Evolutionary conservation across 53 echinoderm and acorn worm genomes (phyloP), one percentile per base, ranked within the genome.

Genomic region (Echinometra lucunter): DNA sequence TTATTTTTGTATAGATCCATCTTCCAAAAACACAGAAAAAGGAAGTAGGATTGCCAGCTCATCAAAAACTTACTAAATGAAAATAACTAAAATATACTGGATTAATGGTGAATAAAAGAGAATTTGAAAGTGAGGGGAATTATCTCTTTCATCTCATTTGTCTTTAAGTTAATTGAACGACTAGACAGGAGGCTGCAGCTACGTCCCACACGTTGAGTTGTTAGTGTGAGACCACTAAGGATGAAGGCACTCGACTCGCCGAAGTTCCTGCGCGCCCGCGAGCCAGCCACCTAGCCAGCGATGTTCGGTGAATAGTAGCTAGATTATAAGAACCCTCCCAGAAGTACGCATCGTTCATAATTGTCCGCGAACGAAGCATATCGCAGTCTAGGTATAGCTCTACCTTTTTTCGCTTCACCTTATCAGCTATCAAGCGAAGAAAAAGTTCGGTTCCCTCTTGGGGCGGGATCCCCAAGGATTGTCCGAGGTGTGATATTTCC

Each of bases 251-350:
- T 38, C 78, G 78, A 78, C 63, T 63, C 63, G 38, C 78, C 40
- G 4, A 7, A 78, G 42, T 78, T 78, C 42, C 38, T 78, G 78
- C 78, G 78, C 78, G 42, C 63, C 75, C 37, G 40, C 38, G 15
- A 75, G 75, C 17, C 19, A 72, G 28, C 53, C 53, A 53, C 13
- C 53, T n/a, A n/a, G 53, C 35, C 72, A 35, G 32, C 35, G 35
- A 32, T 72, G 72, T 30, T 16, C 13, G 72, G 35, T 72, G 35
- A 35, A 32, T 32, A 34, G 15, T 35, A n/a, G 72, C 32, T 72
- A 30, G 78, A 78, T 38, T 78, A 78, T 78, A 78, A 78, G 78
- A 78, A 42, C 78, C 78, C 6, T 78, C 78, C 78, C 78, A 21
- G 15, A 78, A 21, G 38, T 40, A 35, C 78, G 78, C 78, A 78